Evolutionary conservation across 2,797 vertebrate genomes (phyloP).

Genomic region (Eupleurogrammus muticus): DNA sequence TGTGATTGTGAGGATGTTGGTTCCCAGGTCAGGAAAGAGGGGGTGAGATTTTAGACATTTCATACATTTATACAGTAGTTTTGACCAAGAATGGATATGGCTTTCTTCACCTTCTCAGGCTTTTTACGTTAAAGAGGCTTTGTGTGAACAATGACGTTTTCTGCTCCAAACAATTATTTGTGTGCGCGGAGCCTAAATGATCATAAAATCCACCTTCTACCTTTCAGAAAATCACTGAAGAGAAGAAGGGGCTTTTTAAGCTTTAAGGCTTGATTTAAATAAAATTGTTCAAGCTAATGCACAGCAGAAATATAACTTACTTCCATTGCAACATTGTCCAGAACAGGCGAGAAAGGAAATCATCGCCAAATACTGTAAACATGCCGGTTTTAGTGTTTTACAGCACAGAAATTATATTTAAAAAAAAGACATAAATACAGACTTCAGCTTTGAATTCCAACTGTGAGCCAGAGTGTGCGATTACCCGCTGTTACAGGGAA

Average conservation of each 20-base stretch:
- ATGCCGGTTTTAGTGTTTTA: constrained; percentile 27
- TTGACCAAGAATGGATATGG: constrained; percentile 41
- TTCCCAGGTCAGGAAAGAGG: background rate
- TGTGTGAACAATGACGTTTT: background rate
- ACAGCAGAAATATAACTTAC: background rate
- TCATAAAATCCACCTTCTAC: background rate
- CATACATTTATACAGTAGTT: constrained; percentile 4
- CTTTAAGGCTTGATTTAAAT: constrained; percentile 45
- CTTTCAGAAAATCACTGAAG: background rate
- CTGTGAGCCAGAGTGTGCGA: background rate
- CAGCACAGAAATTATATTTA: background rate
- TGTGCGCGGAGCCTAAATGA: background rate
- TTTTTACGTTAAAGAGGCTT: background rate
- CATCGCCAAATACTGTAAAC: background rate
- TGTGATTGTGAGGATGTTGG: constrained; percentile 7
- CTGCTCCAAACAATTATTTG: background rate
- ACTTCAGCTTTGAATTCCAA: background rate
- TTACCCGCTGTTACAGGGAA: constrained; percentile 75
- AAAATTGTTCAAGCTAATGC: background rate
- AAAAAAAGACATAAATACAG: background rate
- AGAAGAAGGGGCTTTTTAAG: background rate
- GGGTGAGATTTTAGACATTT: background rate
- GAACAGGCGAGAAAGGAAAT: background rate
- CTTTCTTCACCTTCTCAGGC: constrained; percentile 45
- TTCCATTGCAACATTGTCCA: background rate